These are phyloP conservation scores for Drosophila repleta DNA, from an alignment of 1,140 invertebrate genomes.

Conservation along the genomic window DNA sequence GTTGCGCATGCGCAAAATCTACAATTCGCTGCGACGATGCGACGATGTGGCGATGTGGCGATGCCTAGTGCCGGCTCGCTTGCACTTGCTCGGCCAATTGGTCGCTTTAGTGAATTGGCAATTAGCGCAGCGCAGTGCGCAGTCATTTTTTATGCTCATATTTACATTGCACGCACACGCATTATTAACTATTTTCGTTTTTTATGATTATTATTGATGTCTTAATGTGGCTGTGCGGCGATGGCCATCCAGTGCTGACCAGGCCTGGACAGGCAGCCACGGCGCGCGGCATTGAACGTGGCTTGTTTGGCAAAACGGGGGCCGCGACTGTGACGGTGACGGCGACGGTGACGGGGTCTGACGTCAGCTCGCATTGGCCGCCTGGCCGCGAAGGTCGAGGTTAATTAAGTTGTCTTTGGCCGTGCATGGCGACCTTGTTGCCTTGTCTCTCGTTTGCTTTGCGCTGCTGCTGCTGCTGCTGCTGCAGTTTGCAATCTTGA, in stretches of 20 bases:
- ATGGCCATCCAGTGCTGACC: constrained; percentile 59
- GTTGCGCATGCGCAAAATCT: constrained; percentile 71
- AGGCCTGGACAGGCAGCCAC: constrained; percentile 16
- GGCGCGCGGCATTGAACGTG: constrained; percentile 3
- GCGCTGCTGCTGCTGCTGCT: constrained; percentile 7
- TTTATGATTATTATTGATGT: constrained; percentile 64
- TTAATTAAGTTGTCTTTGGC: constrained; percentile 82
- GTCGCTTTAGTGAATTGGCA: constrained; percentile 48
- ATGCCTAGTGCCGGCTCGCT: constrained; percentile 31
- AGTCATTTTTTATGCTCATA: constrained; percentile 35
- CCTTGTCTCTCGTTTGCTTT: constrained; percentile 22
- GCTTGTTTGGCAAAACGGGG: too few species aligned
- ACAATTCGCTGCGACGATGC: constrained; percentile 32
- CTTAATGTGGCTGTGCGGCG: constrained; percentile 68
- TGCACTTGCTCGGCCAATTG: constrained; percentile 34
- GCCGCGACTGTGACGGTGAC: constrained; percentile 4
- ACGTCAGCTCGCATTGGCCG: constrained; percentile 60
- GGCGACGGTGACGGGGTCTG: constrained; percentile 31
- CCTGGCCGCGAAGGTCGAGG: constrained; percentile 76
- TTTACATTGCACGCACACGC: constrained; percentile 46
- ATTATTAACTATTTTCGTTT: constrained; percentile 37
- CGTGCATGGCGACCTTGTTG: constrained; percentile 65
- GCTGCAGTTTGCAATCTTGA: constrained; percentile 65
- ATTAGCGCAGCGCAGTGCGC: constrained; percentile 31
- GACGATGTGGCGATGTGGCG: too few species aligned